These are phyloP conservation scores for Tholera decimalis DNA, from an alignment of 2,888 invertebrate genomes.

Conservation along the genomic window DNA sequence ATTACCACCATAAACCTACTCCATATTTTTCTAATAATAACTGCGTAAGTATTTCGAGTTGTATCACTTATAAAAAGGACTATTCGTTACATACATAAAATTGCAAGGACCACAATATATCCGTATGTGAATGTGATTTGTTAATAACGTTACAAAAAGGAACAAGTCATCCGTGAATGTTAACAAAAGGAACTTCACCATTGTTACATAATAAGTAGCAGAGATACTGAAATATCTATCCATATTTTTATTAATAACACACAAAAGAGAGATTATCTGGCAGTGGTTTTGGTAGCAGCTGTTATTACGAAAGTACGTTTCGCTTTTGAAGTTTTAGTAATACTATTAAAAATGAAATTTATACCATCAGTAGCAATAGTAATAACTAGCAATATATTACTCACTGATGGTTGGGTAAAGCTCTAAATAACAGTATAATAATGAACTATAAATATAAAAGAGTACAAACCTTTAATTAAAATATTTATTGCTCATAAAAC, in stretches of 20 bases:
- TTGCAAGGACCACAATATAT: constrained; percentile 46
- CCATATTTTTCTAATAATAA: background rate
- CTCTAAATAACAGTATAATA: constrained; percentile 41
- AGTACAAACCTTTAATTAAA: constrained; percentile 37
- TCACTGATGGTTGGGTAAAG: constrained; percentile 29
- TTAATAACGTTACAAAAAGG: constrained; percentile 79
- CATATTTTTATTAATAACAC: constrained; percentile 91
- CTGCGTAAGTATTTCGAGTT: background rate
- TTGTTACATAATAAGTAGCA: constrained; percentile 86
- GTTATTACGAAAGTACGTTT: constrained; percentile 70
- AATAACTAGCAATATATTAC: constrained; percentile 29
- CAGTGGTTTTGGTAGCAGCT: constrained; percentile 85
- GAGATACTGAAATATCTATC: constrained; percentile 85
- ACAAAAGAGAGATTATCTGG: constrained; percentile 90
- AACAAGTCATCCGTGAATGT: constrained; percentile 85
- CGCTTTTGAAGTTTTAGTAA: constrained; percentile 41
- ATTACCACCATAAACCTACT: constrained; percentile 19
- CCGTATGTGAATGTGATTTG: constrained; percentile 66
- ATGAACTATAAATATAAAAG: constrained; percentile 27
- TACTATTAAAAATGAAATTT: constrained; percentile 40
- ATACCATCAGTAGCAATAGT: constrained; percentile 26
- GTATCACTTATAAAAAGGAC: constrained; percentile 5
- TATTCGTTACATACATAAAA: constrained; percentile 37
- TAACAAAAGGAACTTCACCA: constrained; percentile 82
- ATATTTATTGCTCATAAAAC: constrained; percentile 44